Evolutionary conservation across 2,888 invertebrate species (phyloP).

Genomic region (Scaptomyza tumidula): DNA sequence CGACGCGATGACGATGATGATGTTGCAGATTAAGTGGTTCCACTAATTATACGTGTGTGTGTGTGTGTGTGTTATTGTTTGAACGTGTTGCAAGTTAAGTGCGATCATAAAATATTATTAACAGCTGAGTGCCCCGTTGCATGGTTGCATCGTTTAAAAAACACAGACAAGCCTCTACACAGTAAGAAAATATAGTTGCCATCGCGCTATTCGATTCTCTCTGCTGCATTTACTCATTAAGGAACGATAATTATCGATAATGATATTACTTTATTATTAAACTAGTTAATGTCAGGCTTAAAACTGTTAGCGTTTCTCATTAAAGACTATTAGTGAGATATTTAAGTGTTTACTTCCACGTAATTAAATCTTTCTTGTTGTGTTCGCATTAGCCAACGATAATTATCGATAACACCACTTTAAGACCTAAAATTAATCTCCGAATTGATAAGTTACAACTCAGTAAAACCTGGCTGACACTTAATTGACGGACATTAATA

Average conservation of each 20-base stretch:
- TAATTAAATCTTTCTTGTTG: too few relatives aligned
- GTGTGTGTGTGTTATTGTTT: slow-evolving; percentile 26
- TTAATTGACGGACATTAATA: slow-evolving; percentile 4
- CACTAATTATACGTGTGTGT: slow-evolving; percentile 47
- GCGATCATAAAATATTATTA: slow-evolving; percentile 22
- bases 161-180: not conserved
- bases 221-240: too few relatives aligned
- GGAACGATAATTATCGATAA: not conserved
- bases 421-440: not conserved
- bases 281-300: too few relatives aligned
- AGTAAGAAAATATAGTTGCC: not conserved
- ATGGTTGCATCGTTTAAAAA: not conserved
- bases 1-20: slow-evolving; percentile 43
- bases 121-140: slow-evolving; percentile 7
- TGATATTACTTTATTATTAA: too few relatives aligned
- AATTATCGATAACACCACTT: not conserved
- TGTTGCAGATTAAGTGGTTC: slow-evolving; percentile 56
- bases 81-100: slow-evolving; percentile 39
- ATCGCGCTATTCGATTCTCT: too few relatives aligned
- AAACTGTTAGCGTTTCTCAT: not conserved
- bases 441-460: slow-evolving; percentile 1
- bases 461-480: not conserved
- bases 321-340: too few relatives aligned
- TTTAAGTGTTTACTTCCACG: too few relatives aligned
- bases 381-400: not conserved